Conservation (phyloP, 2,888 invertebrate genomes). For the Dolichomitus sp. region DNA sequence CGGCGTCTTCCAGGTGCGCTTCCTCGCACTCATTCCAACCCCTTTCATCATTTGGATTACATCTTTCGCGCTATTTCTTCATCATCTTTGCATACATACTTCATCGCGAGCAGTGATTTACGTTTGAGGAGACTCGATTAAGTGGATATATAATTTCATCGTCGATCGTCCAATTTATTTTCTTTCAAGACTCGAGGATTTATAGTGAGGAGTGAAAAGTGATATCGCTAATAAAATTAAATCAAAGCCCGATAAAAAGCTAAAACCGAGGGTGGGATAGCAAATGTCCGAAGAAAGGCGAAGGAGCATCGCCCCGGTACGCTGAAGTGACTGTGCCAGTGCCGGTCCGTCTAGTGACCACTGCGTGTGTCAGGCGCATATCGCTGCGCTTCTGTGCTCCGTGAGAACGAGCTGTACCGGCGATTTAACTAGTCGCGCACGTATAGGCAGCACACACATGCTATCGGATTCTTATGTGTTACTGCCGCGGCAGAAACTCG, state of each 20-base stretch:
- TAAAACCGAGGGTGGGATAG: not conserved
- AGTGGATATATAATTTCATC: slow-evolving; percentile 1
- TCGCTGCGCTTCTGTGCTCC: slow-evolving; percentile 17
- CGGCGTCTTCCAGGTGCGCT: slow-evolving; percentile 52
- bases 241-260: not conserved
- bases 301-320: slow-evolving; percentile 17
- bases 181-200: slow-evolving; percentile 52
- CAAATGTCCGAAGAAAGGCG: slow-evolving; percentile 12
- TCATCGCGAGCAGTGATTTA: slow-evolving; percentile 10
- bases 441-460: slow-evolving; percentile 17
- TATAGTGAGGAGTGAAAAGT: slow-evolving; percentile 58
- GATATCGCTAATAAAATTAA: not conserved
- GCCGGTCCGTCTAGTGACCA: slow-evolving; percentile 24
- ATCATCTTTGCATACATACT: not conserved
- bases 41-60: slow-evolving; percentile 39
- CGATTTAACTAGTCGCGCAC: not conserved
- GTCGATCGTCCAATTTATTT: not conserved
- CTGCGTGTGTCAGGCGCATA: slow-evolving; percentile 29
- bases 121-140: slow-evolving; percentile 3
- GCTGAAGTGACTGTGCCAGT: slow-evolving; percentile 29
- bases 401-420: slow-evolving; percentile 22
- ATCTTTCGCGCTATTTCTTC: slow-evolving; percentile 14
- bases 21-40: slow-evolving; percentile 37
- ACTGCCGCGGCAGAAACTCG: slow-evolving; percentile 61
- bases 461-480: slow-evolving; percentile 53